Base-by-base conservation (phyloP, 1,140 invertebrate species). In the Rhopalosiphum padi region DNA sequence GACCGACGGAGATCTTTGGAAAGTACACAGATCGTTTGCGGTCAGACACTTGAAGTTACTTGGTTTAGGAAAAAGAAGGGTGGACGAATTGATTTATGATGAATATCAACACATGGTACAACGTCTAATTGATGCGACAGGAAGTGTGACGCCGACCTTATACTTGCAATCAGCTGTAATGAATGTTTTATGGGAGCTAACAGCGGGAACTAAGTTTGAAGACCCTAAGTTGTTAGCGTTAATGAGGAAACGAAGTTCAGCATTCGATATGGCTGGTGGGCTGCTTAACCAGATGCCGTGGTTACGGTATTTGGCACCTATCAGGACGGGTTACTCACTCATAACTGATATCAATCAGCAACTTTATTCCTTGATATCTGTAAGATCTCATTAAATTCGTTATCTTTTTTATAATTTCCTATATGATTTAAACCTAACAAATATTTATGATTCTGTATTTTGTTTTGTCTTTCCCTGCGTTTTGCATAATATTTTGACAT, bases 1-100 rank as follows among this genome's bases (percentile, higher is more conserved):
- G 95, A 96, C 97, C 2, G 97, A 98, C 94, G 97, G 98, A 0
- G 94, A 96, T 21, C 94, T 97, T 11, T 98, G 98, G 98, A 96
- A 95, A 88, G 97, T 97, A 94, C 97, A 98, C 94, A 96, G 98
- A 82, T 95, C 95, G 89, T 98, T 98, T 95, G 96, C 97, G 7
- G 95, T 98, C 85, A 96, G 96, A 94, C 96, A 97, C 93, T 95
- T 98, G 94, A 96, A 96, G 48, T 95, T 96, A 41, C 95, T 98
- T 21, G 98, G 98, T 35, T 97, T 97, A 94, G 97, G 98, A 0
- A 97, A 97, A 94, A 96, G 95, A 2, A 95, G 95, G 77, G 98
- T 98, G 97, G 97, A 97, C 94, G 95, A 96, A 15, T 96, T 97
- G 90, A 97, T 98, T 25, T 95, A 96, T 93, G 96, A 96, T 0